Percentiles rank a stretch among this genome's conserved stretches.
Conservation (phyloP, 1,140 invertebrate genomes). For the Drosophila littoralis region DNA sequence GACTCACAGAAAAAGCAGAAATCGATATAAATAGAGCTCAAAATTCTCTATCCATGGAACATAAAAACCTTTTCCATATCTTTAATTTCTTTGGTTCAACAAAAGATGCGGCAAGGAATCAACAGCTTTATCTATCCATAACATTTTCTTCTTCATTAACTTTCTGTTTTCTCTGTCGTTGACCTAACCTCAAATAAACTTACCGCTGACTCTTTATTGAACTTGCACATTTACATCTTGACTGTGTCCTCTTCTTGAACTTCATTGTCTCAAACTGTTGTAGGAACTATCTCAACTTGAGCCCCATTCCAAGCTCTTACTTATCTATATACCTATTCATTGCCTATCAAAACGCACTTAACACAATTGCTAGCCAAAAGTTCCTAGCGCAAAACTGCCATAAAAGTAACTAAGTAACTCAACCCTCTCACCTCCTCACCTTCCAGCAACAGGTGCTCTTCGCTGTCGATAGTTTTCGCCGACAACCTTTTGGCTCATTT, state of each 20-base stretch:
- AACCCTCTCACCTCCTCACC: background rate
- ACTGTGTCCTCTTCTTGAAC: conserved; percentile 6
- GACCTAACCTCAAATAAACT: conserved; percentile 20
- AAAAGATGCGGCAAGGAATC: background rate
- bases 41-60: background rate
- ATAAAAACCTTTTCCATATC: too few species aligned
- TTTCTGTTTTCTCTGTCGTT: background rate
- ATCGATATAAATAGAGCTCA: background rate
- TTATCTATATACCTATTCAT: conserved; percentile 51
- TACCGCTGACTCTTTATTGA: conserved; percentile 19
- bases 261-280: conserved; percentile 31
- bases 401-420: conserved; percentile 73
- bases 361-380: conserved; percentile 78
- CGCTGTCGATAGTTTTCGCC: conserved; percentile 68
- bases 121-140: background rate
- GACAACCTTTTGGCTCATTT: conserved; percentile 74
- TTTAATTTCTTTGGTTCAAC: too few species aligned
- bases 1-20: background rate
- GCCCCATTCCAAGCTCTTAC: conserved; percentile 2
- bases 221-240: conserved; percentile 20
- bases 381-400: conserved; percentile 65
- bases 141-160: background rate
- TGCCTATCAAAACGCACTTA: conserved; percentile 77
- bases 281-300: conserved; percentile 23
- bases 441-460: conserved; percentile 57